Evolutionary conservation across 2,888 invertebrate genomes (phyloP), one percentile per base, ranked within the genome.

Genomic region (Epistrophella euchroma): DNA sequence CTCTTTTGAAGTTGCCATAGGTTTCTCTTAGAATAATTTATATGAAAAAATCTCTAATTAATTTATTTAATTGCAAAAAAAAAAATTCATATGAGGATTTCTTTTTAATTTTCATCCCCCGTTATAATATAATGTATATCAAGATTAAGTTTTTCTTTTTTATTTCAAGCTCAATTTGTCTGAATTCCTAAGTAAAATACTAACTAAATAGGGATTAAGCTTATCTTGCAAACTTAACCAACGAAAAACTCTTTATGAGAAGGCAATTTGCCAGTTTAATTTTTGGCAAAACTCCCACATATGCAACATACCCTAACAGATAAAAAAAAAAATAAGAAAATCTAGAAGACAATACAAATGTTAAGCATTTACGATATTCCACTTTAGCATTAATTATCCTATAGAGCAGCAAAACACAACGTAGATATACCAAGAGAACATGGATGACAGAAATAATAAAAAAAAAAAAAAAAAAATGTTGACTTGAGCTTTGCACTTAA

Each of bases 401-500:
- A n/a, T n/a, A 15, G 10, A 40, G 62, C n/a, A 50, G 5, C 2
- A 45, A 7, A 73, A 32, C 13, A 15, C 22, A n/a, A 35, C 32
- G 9, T 17, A n/a, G 17, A 70, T 3, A 60, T 15, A 40, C 13
- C 2, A 25, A 13, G 13, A 50, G 4, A 13, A 73, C 28, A 25
- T 15, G 47, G 35, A 52, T 37, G 22, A 22, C n/a, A 4, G 40
- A 22, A 19, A n/a, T 0, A 45, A 74, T n/a, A n/a, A 50, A 47
- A 28, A 28, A 28, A 28, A 66, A 47, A 80, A 75, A 32, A 32
- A 32, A 32, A 32, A 66, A 40, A 80, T 72, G 60, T 77, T 70
- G 76, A 73, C 73, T 81, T 77, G 77, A 81, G 81, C 86, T 86
- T 77, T 77, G 81, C 35, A 64, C 73, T 71, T 86, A 86, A 86